Evolutionary conservation across 2,797 vertebrate species (phyloP).

Genomic region (Sphenodon punctatus): DNA sequence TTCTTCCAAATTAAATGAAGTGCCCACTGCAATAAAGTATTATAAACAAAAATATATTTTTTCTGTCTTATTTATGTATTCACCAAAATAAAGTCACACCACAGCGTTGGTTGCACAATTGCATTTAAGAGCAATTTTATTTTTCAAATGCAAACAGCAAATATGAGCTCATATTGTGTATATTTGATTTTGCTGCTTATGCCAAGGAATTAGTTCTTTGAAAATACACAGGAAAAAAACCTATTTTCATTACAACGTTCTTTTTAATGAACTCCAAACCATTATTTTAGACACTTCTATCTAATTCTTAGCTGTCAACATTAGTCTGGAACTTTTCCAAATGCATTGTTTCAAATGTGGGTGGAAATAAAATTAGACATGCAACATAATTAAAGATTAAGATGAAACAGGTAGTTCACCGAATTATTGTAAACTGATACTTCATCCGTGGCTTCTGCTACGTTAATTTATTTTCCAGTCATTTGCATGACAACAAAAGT

Average conservation of each 20-base stretch:
- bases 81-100: not conserved
- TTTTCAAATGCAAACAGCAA: constrained; percentile 30
- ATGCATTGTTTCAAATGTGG: not conserved
- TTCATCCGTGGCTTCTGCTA: not conserved
- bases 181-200: not conserved
- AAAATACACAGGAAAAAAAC: not conserved
- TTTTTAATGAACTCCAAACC: not conserved
- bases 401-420: not conserved
- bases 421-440: not conserved
- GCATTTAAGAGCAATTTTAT: constrained; percentile 57
- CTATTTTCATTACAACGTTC: not conserved
- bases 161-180: not conserved
- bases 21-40: constrained; percentile 88
- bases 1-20: constrained; percentile 86
- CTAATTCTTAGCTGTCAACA: not conserved
- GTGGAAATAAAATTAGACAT: not conserved
- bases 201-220: not conserved
- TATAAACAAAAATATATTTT: constrained; percentile 28
- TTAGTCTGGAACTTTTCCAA: not conserved
- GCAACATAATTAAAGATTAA: not conserved
- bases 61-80: not conserved
- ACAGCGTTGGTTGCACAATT: not conserved
- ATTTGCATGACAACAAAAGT: not conserved
- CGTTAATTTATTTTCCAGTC: constrained; percentile 2
- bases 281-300: not conserved